These are phyloP conservation scores for Galbula dea DNA, from an alignment of 2,113 vertebrate species.

Conservation along the genomic window DNA sequence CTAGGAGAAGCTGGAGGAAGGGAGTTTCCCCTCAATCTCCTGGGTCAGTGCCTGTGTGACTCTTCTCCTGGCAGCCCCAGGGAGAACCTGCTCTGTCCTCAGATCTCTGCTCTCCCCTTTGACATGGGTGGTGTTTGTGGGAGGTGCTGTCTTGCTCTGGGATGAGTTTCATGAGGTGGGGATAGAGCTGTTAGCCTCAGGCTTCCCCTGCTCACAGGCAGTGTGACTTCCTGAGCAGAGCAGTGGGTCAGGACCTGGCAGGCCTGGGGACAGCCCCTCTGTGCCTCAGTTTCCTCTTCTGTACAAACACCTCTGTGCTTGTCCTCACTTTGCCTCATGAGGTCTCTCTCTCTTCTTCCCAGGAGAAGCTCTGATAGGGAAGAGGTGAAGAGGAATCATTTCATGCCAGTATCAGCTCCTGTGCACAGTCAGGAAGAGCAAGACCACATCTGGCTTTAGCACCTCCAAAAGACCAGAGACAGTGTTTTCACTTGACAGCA, in stretches of 20 bases:
- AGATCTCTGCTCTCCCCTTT: neutral
- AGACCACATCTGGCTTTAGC: slow-evolving; percentile 30
- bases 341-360: neutral
- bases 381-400: slow-evolving; percentile 35
- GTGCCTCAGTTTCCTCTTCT: neutral
- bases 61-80: neutral
- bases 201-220: neutral
- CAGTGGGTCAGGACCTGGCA: neutral
- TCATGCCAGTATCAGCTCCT: slow-evolving; percentile 9
- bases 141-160: neutral
- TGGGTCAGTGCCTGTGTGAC: neutral
- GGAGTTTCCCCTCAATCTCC: neutral
- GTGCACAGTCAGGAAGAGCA: slow-evolving; percentile 3
- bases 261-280: neutral
- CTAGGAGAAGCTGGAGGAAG: neutral
- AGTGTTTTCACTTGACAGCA: slow-evolving; percentile 65
- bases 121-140: neutral
- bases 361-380: slow-evolving; percentile 80
- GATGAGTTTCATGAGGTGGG: neutral
- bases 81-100: neutral
- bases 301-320: neutral
- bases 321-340: neutral
- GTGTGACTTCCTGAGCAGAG: neutral
- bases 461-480: slow-evolving; percentile 57
- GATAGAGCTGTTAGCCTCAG: neutral